Percentiles rank a stretch among this genome's conserved stretches.
Conservation (phyloP, 2,888 invertebrate genomes). For the Lasioglossum zephyrum region DNA sequence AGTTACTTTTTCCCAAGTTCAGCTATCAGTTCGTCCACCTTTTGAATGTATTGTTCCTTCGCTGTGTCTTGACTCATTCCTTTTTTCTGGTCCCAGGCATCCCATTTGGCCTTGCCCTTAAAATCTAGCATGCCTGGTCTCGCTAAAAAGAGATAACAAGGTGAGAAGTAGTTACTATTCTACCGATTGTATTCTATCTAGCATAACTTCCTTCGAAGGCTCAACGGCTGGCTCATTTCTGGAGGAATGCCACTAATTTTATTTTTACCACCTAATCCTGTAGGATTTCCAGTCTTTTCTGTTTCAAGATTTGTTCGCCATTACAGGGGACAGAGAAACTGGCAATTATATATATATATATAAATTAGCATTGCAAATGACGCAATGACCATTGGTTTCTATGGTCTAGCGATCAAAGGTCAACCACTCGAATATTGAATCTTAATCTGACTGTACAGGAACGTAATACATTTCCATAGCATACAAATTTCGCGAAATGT, state of each 20-base stretch:
- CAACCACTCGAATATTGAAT: neutral
- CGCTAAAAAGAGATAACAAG: slow-evolving; percentile 68
- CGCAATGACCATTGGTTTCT: neutral
- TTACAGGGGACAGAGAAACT: no score
- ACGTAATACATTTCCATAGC: neutral
- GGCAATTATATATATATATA: no score
- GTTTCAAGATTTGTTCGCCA: no score
- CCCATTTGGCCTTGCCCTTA: slow-evolving; percentile 90
- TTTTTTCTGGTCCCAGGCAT: slow-evolving; percentile 88
- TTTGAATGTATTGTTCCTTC: slow-evolving; percentile 92
- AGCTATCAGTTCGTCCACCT: slow-evolving; percentile 89
- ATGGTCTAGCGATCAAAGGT: neutral
- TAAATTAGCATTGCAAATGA: slow-evolving; percentile 43
- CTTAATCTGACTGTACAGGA: neutral
- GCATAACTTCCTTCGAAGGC: no score
- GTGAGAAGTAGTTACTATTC: neutral
- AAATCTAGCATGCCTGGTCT: slow-evolving; percentile 87
- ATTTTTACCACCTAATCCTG: no score
- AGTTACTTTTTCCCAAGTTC: slow-evolving; percentile 78
- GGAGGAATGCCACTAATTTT: no score
- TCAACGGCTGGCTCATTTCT: no score
- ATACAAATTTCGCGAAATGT: neutral
- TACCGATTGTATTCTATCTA: neutral
- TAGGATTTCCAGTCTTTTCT: no score
- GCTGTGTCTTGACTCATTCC: slow-evolving; percentile 90